These are phyloP conservation scores for Globicephala melas DNA, from an alignment of 2,113 vertebrate genomes.

Conservation along the genomic window DNA sequence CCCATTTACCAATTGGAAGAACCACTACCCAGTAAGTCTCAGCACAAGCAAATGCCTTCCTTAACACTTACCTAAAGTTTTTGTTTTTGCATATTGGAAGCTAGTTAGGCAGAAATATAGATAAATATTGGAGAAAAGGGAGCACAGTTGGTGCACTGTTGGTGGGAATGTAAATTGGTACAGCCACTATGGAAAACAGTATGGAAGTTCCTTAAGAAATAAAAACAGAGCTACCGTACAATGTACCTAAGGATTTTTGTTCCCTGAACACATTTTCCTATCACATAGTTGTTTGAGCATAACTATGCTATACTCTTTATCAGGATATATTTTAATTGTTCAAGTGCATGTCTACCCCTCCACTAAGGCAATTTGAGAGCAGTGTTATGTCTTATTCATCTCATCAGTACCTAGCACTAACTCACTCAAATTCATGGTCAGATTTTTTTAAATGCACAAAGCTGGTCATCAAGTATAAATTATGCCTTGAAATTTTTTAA, in stretches of 20 bases:
- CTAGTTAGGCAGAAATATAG: neutral
- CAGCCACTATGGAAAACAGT: neutral
- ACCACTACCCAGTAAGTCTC: neutral
- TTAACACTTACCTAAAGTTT: neutral
- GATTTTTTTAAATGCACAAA: neutral
- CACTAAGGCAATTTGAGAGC: neutral
- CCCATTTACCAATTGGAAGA: neutral
- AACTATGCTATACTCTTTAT: neutral
- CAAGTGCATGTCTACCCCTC: neutral
- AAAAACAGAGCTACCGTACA: neutral
- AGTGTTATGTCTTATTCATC: constrained; percentile 5
- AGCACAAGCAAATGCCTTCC: neutral
- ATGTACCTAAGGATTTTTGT: neutral
- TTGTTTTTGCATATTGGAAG: neutral
- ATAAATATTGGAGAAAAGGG: neutral
- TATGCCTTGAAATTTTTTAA: neutral
- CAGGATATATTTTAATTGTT: neutral
- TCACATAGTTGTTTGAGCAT: neutral
- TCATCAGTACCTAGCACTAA: neutral
- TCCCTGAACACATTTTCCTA: neutral
- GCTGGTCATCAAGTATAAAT: neutral
- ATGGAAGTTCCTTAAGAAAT: neutral
- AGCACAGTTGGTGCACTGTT: neutral
- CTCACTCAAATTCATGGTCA: neutral
- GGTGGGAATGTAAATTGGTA: neutral